These are phyloP conservation scores for Tursiops truncatus DNA, from an alignment of 2,113 vertebrate species.

Conservation along the genomic window DNA sequence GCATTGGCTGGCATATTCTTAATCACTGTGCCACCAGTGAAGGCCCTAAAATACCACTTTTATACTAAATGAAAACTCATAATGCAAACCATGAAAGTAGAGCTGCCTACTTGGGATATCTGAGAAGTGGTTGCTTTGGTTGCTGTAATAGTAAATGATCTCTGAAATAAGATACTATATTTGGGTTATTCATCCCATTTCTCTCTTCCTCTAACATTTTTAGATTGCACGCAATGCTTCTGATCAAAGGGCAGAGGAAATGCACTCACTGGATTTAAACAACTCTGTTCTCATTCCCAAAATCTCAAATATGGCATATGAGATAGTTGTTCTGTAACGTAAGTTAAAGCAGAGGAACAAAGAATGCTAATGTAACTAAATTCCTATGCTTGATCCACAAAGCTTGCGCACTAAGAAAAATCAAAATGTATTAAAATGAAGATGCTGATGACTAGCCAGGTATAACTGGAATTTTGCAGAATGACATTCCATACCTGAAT, in stretches of 20 bases:
- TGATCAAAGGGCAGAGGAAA: slow-evolving; percentile 29
- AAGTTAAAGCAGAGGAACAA: not conserved
- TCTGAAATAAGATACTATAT: slow-evolving; percentile 41
- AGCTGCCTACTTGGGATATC: not conserved
- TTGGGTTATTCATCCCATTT: slow-evolving; percentile 50
- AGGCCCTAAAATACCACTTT: not conserved
- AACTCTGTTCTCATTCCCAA: slow-evolving; percentile 18
- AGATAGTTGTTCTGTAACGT: not conserved
- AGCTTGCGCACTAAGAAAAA: not conserved
- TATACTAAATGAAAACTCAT: not conserved
- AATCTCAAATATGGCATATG: not conserved
- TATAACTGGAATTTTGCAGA: not conserved
- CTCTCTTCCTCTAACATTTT: slow-evolving; percentile 19
- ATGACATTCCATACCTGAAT: not conserved
- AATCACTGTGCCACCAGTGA: no score
- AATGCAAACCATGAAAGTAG: not conserved
- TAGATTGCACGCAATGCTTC: slow-evolving; percentile 2
- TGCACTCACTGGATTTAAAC: not conserved
- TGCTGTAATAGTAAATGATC: slow-evolving; percentile 37
- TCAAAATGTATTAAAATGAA: not conserved
- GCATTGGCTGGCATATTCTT: no score
- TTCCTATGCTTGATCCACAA: not conserved
- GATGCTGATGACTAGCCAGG: not conserved
- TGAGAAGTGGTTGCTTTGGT: not conserved
- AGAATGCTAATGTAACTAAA: not conserved